These are phyloP conservation scores for Pipistrellus kuhlii DNA, from an alignment of 2,797 vertebrate species.

Conservation along the genomic window DNA sequence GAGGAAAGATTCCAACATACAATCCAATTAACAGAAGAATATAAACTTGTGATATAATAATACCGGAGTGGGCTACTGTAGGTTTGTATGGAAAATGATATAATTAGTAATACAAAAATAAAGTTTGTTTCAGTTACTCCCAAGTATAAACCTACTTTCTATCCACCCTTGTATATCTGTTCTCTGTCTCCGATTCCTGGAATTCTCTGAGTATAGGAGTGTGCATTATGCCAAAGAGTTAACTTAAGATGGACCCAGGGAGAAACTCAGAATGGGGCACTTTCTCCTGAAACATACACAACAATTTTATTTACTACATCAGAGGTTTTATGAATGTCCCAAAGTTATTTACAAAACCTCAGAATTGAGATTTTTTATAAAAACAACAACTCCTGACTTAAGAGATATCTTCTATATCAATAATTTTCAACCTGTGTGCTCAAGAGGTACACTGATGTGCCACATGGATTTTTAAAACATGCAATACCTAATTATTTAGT, in stretches of 20 bases:
- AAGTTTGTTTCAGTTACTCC: not conserved
- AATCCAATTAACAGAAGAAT: slow-evolving; percentile 29
- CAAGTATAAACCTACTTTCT: not conserved
- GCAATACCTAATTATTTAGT: not conserved
- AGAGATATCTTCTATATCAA: not conserved
- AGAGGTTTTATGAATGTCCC: not conserved
- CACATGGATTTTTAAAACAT: not conserved
- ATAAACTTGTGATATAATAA: not conserved
- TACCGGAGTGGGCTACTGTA: not conserved
- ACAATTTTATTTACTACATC: not conserved
- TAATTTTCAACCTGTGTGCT: not conserved
- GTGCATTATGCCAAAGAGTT: not conserved
- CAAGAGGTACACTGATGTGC: not conserved
- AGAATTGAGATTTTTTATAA: not conserved
- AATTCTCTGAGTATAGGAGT: not conserved
- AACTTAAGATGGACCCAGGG: not conserved
- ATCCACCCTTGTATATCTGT: not conserved
- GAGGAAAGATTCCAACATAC: not conserved
- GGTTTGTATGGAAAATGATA: not conserved
- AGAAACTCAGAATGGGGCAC: not conserved
- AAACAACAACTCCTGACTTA: not conserved
- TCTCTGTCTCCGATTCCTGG: not conserved
- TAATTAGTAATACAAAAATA: not conserved
- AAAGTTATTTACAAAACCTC: not conserved
- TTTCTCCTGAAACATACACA: not conserved